These are phyloP conservation scores for Antheraea mylitta DNA, from an alignment of 1,140 invertebrate species.

Conservation along the genomic window DNA sequence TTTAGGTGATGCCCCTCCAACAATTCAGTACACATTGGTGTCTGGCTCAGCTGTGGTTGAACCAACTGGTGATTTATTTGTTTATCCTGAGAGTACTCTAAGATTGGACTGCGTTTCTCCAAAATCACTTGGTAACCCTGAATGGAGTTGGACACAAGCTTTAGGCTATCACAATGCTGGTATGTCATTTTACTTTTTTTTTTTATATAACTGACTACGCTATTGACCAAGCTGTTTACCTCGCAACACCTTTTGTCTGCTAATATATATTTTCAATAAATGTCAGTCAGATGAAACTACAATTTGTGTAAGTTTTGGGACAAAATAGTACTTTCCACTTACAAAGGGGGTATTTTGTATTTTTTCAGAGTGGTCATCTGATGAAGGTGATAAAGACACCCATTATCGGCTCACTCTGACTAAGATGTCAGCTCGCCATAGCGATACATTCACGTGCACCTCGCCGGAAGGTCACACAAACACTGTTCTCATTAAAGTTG, in stretches of 20 bases:
- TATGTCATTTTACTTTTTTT: constrained; percentile 43
- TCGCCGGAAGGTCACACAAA: constrained; percentile 89
- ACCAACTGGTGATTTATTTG: constrained; percentile 86
- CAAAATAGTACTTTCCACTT: too few relatives aligned
- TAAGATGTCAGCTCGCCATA: constrained; percentile 89
- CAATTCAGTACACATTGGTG: constrained; percentile 88
- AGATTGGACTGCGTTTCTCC: constrained; percentile 91
- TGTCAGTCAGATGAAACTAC: too few relatives aligned
- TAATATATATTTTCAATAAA: too few relatives aligned
- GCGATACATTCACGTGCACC: constrained; percentile 90
- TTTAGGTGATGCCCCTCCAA: constrained; percentile 89
- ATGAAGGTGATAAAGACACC: constrained; percentile 86
- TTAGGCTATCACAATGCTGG: constrained; percentile 87
- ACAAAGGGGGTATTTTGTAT: constrained; percentile 13
- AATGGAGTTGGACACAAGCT: constrained; percentile 93
- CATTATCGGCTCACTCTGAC: constrained; percentile 91
- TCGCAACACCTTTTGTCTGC: too few relatives aligned
- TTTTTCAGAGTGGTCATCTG: constrained; percentile 88
- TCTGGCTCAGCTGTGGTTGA: constrained; percentile 90
- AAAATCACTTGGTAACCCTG: constrained; percentile 86
- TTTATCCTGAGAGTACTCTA: constrained; percentile 90
- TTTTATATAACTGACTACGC: too few relatives aligned
- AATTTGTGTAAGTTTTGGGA: too few relatives aligned
- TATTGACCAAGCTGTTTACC: too few relatives aligned
- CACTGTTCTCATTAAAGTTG: constrained; percentile 87